A percentile compares a stretch with the other conserved stretches of the same genome.
phyloP scores from a whole-genome alignment of 2,888 invertebrate genomes.

The Bombylius discolor region DNA sequence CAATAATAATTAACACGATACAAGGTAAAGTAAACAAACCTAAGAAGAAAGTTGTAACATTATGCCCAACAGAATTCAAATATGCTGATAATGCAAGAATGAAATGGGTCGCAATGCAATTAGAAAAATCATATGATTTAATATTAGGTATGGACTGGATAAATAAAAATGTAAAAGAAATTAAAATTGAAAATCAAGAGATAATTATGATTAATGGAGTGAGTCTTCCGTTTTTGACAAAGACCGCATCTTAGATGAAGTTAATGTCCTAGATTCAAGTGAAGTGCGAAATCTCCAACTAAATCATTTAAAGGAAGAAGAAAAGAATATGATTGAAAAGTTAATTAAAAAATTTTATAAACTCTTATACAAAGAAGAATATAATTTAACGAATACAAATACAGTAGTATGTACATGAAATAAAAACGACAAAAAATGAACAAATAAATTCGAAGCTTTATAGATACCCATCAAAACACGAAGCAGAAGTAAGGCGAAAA shows the following conservation, averaged over 20 bases:
- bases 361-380: slow-evolving; percentile 2
- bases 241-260: slow-evolving; percentile 1
- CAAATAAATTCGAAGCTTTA: slow-evolving; percentile 11
- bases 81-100: slow-evolving; percentile 9
- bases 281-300: neutral
- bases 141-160: slow-evolving; percentile 11
- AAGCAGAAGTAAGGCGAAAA: slow-evolving; percentile 5
- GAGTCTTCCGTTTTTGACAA: slow-evolving; percentile 3
- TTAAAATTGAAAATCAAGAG: slow-evolving; percentile 7
- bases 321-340: neutral
- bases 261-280: slow-evolving; percentile 8
- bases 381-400: slow-evolving; percentile 2
- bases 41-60: slow-evolving; percentile 8
- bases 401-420: slow-evolving; percentile 1
- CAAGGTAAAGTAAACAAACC: neutral
- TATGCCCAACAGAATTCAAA: slow-evolving; percentile 7
- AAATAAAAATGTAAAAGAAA: slow-evolving; percentile 6
- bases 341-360: slow-evolving; percentile 1
- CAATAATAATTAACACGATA: neutral
- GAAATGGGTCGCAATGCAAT: slow-evolving; percentile 6
- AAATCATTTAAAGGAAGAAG: slow-evolving; percentile 1
- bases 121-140: slow-evolving; percentile 8
- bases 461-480: slow-evolving; percentile 5
- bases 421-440: slow-evolving; percentile 3
- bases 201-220: neutral